phyloP scores from a whole-genome alignment of 1,140 invertebrate genomes.

The Drosophila albomicans region DNA sequence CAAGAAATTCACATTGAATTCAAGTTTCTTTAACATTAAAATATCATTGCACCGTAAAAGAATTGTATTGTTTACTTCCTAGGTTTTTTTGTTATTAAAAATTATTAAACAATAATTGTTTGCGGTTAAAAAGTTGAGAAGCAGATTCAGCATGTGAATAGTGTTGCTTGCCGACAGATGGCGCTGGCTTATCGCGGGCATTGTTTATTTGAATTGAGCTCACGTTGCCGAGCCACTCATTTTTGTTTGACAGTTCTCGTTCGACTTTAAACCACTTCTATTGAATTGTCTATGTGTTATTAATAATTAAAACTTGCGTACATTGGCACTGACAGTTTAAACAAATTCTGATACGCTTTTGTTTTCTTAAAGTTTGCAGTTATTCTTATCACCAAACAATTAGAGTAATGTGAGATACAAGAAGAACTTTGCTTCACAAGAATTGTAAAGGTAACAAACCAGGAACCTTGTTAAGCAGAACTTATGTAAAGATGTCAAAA shows the following conservation, averaged over 20 bases:
- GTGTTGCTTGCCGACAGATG: too few species aligned
- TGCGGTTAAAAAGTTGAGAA: neutral
- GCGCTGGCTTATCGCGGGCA: constrained; percentile 37
- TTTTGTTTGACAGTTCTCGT: too few species aligned
- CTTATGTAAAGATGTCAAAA: neutral
- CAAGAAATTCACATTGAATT: neutral
- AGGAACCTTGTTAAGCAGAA: neutral
- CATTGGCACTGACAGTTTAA: neutral
- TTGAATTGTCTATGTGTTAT: too few species aligned
- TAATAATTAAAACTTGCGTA: too few species aligned
- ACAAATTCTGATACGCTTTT: neutral
- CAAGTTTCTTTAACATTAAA: too few species aligned
- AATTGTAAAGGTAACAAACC: neutral
- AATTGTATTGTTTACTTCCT: too few species aligned
- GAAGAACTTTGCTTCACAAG: neutral
- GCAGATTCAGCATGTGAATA: too few species aligned
- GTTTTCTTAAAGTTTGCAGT: neutral
- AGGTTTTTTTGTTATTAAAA: too few species aligned
- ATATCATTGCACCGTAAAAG: too few species aligned
- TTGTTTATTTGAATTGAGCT: constrained; percentile 31
- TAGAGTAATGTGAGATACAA: neutral
- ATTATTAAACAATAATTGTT: neutral
- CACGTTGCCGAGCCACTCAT: neutral
- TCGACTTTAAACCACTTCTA: too few species aligned
- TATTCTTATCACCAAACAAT: neutral